Evolutionary conservation across 1,140 invertebrate genomes (phyloP), one percentile per base, ranked within the genome.

Genomic region (Drosophila bocki): DNA sequence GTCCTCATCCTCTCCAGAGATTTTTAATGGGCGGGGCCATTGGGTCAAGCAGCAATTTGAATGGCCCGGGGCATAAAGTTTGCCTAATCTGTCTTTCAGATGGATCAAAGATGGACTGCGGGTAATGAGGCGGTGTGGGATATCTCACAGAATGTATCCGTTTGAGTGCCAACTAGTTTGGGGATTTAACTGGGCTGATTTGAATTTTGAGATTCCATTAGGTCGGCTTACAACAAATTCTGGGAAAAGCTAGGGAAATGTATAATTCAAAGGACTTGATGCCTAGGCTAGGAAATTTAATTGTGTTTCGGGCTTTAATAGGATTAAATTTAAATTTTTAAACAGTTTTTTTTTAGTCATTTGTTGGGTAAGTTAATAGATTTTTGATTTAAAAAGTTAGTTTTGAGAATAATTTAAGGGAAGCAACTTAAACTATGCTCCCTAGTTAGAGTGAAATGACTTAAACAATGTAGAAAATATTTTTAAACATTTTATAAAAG

Each of bases 41-140:
- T 82, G 82, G 82, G 82, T 85, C 82, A 86, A 85, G 82, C 82
- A 57, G 51, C 74, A 53, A 56, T 68, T 64, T 51, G 72, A 68
- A 65, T 47, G 41, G 39, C 44, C 26, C 35, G 33, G 11, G 58
- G 71, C 80, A 88, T 83, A 87, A 87, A 80, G 80, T 87, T 69
- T 83, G 71, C 84, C 83, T 80, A 74, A 87, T 87, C 84, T 88
- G 54, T 51, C 48, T 62, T 26, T 53, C 50, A 53, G 80, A 86
- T 85, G 57, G 58, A 87, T 82, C 83, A 79, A 26, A 72, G 65
- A 58, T 80, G 70, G 44, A 78, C 48, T 58, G 22, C 26, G 41
- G 54, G 47, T 70, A 70, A 70, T 69, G 48, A 47, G 67, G 67
- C 62, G 67, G 67, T 70, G 67, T 50, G 62, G 54, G 17, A 37